phyloP scores from a whole-genome alignment of 2,797 vertebrate genomes.

The Cheirogaleus major region DNA sequence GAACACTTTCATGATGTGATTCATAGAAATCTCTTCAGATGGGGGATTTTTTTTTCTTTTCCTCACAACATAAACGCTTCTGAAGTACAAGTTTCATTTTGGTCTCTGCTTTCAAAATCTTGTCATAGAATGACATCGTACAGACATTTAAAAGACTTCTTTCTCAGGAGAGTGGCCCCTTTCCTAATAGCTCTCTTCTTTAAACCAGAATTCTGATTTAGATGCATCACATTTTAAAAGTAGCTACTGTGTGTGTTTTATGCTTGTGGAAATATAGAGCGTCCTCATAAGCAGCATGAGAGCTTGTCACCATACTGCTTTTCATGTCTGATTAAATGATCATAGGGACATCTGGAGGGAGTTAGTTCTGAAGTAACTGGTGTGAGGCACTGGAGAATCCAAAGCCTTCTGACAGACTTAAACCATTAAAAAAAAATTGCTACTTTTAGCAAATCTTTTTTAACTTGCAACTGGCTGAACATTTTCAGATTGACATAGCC shows the following conservation, averaged over 20 bases:
- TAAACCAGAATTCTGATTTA: constrained; percentile 80
- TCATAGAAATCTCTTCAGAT: constrained; percentile 60
- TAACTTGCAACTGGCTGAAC: constrained; percentile 65
- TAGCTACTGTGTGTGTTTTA: constrained; percentile 80
- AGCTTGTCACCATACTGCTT: constrained; percentile 83
- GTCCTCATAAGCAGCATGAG: constrained; percentile 81
- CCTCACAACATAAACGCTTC: background rate
- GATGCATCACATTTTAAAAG: constrained; percentile 82
- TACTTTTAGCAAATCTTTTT: constrained; percentile 65
- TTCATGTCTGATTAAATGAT: constrained; percentile 88
- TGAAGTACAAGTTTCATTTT: constrained; percentile 52
- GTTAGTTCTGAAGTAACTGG: constrained; percentile 85
- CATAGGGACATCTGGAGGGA: constrained; percentile 86
- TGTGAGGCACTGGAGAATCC: constrained; percentile 78
- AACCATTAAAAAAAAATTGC: constrained; percentile 63
- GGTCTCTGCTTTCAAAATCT: constrained; percentile 58
- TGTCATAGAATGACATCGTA: constrained; percentile 22
- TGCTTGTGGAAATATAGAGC: constrained; percentile 74
- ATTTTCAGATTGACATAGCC: constrained; percentile 72
- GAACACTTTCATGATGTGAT: background rate
- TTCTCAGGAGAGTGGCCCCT: constrained; percentile 65
- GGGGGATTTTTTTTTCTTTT: background rate
- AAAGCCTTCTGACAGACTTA: constrained; percentile 79
- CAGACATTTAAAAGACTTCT: constrained; percentile 66
- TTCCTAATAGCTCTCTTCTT: constrained; percentile 69